A percentile compares a stretch with the other conserved stretches of the same genome.
phyloP scores from a whole-genome alignment of 2,888 invertebrate species.

The Piscicola geometra region DNA sequence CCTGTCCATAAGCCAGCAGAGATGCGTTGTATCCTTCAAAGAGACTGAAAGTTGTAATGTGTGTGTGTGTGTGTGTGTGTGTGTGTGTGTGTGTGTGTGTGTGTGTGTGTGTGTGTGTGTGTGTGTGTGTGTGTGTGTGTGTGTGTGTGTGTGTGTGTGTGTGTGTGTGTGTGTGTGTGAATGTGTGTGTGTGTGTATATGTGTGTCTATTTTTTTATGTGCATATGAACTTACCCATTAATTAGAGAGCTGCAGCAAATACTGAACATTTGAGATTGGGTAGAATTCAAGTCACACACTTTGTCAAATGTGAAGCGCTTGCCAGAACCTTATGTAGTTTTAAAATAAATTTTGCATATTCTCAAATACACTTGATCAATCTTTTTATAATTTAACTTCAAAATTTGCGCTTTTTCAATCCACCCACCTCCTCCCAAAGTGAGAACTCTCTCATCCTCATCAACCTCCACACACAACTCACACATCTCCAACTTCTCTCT shows the following conservation, averaged over 20 bases:
- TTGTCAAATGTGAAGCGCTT: slow-evolving; percentile 93
- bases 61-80: too few species aligned
- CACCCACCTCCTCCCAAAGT: slow-evolving; percentile 65
- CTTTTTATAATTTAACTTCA: neutral
- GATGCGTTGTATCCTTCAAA: slow-evolving; percentile 96
- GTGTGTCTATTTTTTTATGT: too few species aligned
- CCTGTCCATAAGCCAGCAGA: slow-evolving; percentile 91
- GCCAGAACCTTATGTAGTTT: slow-evolving; percentile 65
- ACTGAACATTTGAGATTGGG: slow-evolving; percentile 74
- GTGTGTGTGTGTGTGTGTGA: too few species aligned
- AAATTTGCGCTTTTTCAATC: too few species aligned
- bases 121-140: too few species aligned
- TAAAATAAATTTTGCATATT: neutral
- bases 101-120: too few species aligned
- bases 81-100: too few species aligned
- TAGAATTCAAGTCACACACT: slow-evolving; percentile 77
- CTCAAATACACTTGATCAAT: neutral
- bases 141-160: too few species aligned
- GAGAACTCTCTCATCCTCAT: slow-evolving; percentile 71
- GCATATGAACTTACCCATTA: slow-evolving; percentile 62
- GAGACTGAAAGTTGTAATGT: slow-evolving; percentile 59
- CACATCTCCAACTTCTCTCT: slow-evolving; percentile 93
- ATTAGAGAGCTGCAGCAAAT: slow-evolving; percentile 78
- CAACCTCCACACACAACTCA: slow-evolving; percentile 82
- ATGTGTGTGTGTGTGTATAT: too few species aligned